Conservation (phyloP, 2,113 vertebrate genomes). For the Ancistrus triradiatus region DNA sequence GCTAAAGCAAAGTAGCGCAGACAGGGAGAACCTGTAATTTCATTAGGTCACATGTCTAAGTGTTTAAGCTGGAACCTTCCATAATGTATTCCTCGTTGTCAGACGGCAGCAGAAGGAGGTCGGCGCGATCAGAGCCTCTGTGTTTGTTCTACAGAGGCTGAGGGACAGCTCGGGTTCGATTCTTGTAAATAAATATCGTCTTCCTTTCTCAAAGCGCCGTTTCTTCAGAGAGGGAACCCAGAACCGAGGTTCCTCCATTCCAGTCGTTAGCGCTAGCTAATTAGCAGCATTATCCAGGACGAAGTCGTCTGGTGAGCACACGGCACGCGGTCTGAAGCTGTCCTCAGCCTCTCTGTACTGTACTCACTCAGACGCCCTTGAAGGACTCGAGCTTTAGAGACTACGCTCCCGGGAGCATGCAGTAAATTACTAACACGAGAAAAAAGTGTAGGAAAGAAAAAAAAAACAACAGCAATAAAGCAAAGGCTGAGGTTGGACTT, state of each 20-base stretch:
- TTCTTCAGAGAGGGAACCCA: background rate
- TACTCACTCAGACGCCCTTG: constrained; percentile 60
- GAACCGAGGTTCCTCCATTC: constrained; percentile 23
- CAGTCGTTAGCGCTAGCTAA: constrained; percentile 30
- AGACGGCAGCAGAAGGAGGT: constrained; percentile 23
- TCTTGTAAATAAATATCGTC: background rate
- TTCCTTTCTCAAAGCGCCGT: background rate
- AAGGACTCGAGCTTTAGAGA: no score
- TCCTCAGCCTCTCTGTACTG: no score
- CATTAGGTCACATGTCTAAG: constrained; percentile 57
- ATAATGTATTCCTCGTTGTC: constrained; percentile 52
- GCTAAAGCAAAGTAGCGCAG: constrained; percentile 46
- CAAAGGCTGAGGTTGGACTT: constrained; percentile 60
- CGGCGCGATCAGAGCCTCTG: constrained; percentile 19
- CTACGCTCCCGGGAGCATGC: constrained; percentile 55
- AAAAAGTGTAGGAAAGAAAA: constrained; percentile 19
- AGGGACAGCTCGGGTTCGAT: background rate
- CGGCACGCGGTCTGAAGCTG: no score
- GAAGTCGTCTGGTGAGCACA: no score
- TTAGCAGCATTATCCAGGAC: constrained; percentile 24
- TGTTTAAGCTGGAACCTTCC: constrained; percentile 51
- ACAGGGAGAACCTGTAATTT: constrained; percentile 55
- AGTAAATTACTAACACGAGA: constrained; percentile 64
- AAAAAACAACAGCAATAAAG: constrained; percentile 68
- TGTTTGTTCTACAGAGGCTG: constrained; percentile 16